Evolutionary conservation across 2,797 vertebrate genomes (phyloP).

Genomic region (Chloroceryle amazona): DNA sequence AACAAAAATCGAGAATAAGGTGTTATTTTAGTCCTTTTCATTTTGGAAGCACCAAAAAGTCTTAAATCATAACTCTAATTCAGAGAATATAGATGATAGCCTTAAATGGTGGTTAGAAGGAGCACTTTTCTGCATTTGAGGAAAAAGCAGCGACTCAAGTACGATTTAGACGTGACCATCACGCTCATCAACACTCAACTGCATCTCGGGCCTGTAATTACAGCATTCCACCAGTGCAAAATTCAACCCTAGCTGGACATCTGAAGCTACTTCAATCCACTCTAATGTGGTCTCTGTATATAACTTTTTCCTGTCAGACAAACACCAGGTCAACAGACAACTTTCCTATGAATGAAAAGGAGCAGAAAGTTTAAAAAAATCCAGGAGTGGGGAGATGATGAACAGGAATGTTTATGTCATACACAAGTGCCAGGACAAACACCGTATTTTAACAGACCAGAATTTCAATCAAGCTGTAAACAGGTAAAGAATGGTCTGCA

Average conservation of each 20-base stretch:
- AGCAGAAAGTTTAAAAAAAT: not conserved
- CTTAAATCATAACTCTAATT: not conserved
- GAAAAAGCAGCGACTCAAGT: not conserved
- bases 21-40: not conserved
- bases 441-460: not conserved
- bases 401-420: not conserved
- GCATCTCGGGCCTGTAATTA: not conserved
- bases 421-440: not conserved
- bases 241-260: not conserved
- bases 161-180: not conserved
- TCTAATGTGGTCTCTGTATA: not conserved
- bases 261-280: not conserved
- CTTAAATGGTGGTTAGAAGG: not conserved
- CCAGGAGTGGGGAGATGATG: fast-evolving
- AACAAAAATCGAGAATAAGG: not conserved
- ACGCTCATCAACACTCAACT: not conserved
- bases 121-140: not conserved
- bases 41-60: not conserved
- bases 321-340: not conserved
- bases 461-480: not conserved
- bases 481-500: not conserved
- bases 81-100: not conserved
- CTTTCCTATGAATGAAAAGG: not conserved
- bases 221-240: not conserved
- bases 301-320: not conserved